Evolutionary conservation across 1,140 invertebrate genomes (phyloP).

Genomic region (Drosophila pectinifera): DNA sequence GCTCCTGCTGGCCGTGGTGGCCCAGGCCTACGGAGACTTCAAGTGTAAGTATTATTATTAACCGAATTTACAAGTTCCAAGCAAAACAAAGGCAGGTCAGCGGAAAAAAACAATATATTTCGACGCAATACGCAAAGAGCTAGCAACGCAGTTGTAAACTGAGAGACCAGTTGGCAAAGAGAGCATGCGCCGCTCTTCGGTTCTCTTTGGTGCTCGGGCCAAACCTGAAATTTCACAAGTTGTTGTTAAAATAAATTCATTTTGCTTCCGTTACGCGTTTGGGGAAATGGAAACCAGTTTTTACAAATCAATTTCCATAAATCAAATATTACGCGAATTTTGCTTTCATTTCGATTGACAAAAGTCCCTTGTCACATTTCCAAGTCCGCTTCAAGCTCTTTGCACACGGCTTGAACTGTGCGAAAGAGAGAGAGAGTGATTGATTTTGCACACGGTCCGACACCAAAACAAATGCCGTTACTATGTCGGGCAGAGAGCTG

Average conservation of each 20-base stretch:
- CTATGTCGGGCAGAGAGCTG: constrained; percentile 63
- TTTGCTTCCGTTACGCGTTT: constrained; percentile 35
- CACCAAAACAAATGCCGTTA: constrained; percentile 75
- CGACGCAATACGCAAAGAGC: constrained; percentile 64
- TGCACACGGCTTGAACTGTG: constrained; percentile 60
- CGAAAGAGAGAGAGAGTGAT: constrained; percentile 24
- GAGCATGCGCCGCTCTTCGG: constrained; percentile 50
- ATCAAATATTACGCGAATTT: constrained; percentile 43
- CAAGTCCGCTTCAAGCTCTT: constrained; percentile 42
- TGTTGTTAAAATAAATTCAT: constrained; percentile 28
- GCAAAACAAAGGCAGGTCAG: constrained; percentile 61
- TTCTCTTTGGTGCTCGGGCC: constrained; percentile 19
- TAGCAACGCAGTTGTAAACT: constrained; percentile 4
- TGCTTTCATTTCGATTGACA: constrained; percentile 27
- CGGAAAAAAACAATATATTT: constrained; percentile 62
- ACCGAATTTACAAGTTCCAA: constrained; percentile 14
- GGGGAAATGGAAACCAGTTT: constrained; percentile 47
- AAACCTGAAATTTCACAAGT: constrained; percentile 36
- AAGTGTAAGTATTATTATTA: constrained; percentile 64
- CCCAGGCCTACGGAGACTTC: constrained; percentile 64
- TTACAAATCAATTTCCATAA: constrained; percentile 39
- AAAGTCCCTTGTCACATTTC: constrained; percentile 12
- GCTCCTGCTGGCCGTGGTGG: constrained; percentile 65
- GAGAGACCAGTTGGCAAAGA: neutral
- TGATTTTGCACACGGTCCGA: constrained; percentile 74